Percentiles rank a stretch among this genome's conserved stretches.
Conservation (phyloP, 2,888 invertebrate genomes). For the Platycheirus albimanus region DNA sequence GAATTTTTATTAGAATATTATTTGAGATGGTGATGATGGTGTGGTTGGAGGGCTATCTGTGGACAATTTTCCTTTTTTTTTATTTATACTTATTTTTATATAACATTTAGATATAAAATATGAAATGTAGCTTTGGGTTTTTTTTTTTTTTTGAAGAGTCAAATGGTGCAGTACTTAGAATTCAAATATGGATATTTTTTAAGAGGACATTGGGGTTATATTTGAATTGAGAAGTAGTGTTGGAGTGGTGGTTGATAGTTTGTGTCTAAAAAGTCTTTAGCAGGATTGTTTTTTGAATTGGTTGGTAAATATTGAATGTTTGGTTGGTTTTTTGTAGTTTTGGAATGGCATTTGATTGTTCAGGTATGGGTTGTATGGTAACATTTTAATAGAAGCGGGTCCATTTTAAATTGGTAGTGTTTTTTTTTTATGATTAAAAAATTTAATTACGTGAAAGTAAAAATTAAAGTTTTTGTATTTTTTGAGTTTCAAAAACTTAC, state of each 20-base stretch:
- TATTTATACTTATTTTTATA: no score
- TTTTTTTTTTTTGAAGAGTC: constrained; percentile 4
- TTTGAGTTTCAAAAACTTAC: no score
- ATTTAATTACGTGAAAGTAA: no score
- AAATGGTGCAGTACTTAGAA: constrained; percentile 67
- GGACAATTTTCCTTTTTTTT: not conserved
- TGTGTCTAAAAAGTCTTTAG: not conserved
- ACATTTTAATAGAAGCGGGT: no score
- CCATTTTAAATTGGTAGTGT: no score
- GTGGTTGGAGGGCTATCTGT: not conserved
- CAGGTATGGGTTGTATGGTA: no score
- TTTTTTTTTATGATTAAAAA: no score
- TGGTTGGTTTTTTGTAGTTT: no score
- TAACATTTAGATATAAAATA: constrained; percentile 55
- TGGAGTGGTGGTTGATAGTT: constrained; percentile 36
- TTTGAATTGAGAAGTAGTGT: constrained; percentile 9
- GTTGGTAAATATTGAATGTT: not conserved
- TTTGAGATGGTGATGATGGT: constrained; percentile 27
- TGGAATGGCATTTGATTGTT: no score
- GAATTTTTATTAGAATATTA: constrained; percentile 68
- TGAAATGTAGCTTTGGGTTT: constrained; percentile 39
- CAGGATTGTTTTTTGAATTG: not conserved
- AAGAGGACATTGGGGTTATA: constrained; percentile 54
- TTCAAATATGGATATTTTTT: constrained; percentile 49
- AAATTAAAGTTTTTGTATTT: no score